These are phyloP conservation scores for Perdita meconis DNA, from an alignment of 2,888 invertebrate species.

Conservation along the genomic window DNA sequence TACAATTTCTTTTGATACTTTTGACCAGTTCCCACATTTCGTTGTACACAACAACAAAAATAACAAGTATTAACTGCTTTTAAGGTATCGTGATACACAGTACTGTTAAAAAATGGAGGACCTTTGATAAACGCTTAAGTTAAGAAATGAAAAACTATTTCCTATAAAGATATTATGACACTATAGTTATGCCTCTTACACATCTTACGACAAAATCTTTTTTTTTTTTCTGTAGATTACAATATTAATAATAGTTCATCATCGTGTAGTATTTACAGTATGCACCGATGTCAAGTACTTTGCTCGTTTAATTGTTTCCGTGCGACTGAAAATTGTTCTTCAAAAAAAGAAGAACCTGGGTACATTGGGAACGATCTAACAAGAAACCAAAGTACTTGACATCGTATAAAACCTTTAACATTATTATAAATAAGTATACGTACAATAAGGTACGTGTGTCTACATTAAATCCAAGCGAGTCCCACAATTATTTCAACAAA, in stretches of 20 bases:
- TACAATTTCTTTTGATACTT: slow-evolving; percentile 22
- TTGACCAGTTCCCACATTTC: slow-evolving; percentile 65
- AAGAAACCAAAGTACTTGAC: slow-evolving; percentile 45
- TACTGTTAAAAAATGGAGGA: slow-evolving; percentile 74
- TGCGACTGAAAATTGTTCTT: slow-evolving; percentile 27
- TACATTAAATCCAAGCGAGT: slow-evolving; percentile 65
- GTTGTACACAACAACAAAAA: slow-evolving; percentile 67
- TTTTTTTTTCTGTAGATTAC: slow-evolving; percentile 58
- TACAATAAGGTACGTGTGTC: slow-evolving; percentile 61
- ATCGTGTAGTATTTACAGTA: slow-evolving; percentile 64
- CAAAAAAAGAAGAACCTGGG: not conserved
- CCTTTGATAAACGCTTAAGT: slow-evolving; percentile 73
- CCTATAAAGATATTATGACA: slow-evolving; percentile 73
- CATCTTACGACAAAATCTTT: slow-evolving; percentile 54
- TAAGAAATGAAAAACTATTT: slow-evolving; percentile 72
- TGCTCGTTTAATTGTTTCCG: slow-evolving; percentile 34
- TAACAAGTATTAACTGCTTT: slow-evolving; percentile 63
- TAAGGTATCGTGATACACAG: slow-evolving; percentile 45
- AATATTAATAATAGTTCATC: slow-evolving; percentile 59
- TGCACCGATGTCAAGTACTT: slow-evolving; percentile 57
- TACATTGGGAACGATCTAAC: slow-evolving; percentile 25
- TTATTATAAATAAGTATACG: slow-evolving; percentile 73
- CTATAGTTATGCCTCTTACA: slow-evolving; percentile 66
- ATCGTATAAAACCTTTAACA: slow-evolving; percentile 58
- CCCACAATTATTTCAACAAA: slow-evolving; percentile 44